Evolutionary conservation across 2,797 vertebrate genomes (phyloP), one percentile per base, ranked within the genome.

Genomic region (Diplodus sargus): DNA sequence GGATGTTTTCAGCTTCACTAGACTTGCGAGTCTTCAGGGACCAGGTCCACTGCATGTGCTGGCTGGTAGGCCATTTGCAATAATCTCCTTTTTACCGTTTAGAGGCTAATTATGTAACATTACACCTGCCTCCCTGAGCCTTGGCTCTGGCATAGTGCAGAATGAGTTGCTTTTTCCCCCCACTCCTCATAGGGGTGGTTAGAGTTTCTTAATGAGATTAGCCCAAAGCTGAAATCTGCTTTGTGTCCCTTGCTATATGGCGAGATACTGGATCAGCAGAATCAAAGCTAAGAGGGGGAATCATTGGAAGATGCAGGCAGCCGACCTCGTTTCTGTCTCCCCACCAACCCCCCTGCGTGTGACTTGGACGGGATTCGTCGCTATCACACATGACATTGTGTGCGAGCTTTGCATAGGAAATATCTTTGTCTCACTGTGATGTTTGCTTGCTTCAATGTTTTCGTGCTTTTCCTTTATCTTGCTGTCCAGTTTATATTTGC

Each of bases 81-180:
- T 96, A 95, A 96, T 96, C 95, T 95, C 94, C 95, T 96, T 96
- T 96, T 95, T 95, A 95, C 91, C 93, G 87, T 95, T 96, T 96
- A 96, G 94, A 94, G 94, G 93, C 94, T 96, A 96, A 96, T 96
- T 95, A 95, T 94, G 93, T 95, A 96, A 95, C 94, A 94, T 95
- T 95, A 95, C 94, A 96, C 95, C 95, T 96, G 95, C 93, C 93
- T 95, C 93, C 87, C 87, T 92, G 93, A 94, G 94, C 94, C 90
- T 83, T 86, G 74, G 90, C 91, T 94, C 89, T 93, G 92, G 92
- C 90, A 86, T 84, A 70, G 88, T 85, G 86, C 87, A 91, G 87
- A 91, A 92, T 86, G 90, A 83, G 90, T 93, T 86, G 76, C 78
- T 82, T 83, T 23, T 9, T n/a, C 78, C 82, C 78, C 79, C 66